A percentile compares a stretch with the other conserved stretches of the same genome.
phyloP scores from a whole-genome alignment of 1,140 invertebrate genomes.

The Varroa destructor region DNA sequence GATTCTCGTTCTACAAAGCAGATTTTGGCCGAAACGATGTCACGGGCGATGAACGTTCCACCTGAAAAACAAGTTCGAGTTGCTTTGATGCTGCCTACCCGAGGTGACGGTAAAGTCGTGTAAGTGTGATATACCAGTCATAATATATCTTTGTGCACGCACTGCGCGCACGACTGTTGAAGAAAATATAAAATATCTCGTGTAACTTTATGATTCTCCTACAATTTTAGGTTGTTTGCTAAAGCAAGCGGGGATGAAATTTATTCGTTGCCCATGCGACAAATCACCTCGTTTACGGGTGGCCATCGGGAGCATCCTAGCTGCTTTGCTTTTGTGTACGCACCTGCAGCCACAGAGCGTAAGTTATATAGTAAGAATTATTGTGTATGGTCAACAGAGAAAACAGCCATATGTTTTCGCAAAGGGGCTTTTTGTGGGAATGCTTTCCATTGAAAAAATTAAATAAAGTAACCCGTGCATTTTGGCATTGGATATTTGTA shows the following conservation, averaged over 20 bases:
- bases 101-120: conserved; percentile 11
- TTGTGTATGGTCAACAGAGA: too few species aligned
- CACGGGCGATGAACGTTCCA: background rate
- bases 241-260: conserved; percentile 15
- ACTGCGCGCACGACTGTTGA: too few species aligned
- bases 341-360: background rate
- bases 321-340: conserved; percentile 22
- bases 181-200: too few species aligned
- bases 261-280: conserved; percentile 7
- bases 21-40: background rate
- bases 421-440: too few species aligned
- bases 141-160: too few species aligned
- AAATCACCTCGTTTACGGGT: background rate
- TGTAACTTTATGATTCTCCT: too few species aligned
- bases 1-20: background rate
- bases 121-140: background rate
- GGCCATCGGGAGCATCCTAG: conserved; percentile 18
- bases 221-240: conserved; percentile 1
- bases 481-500: too few species aligned
- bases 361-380: too few species aligned
- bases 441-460: too few species aligned
- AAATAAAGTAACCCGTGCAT: too few species aligned
- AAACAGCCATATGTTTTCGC: too few species aligned
- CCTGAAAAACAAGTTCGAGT: conserved; percentile 15
- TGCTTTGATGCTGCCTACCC: conserved; percentile 9